Evolutionary conservation across 2,113 vertebrate genomes (phyloP).

Genomic region (Microcebus jonahi): DNA sequence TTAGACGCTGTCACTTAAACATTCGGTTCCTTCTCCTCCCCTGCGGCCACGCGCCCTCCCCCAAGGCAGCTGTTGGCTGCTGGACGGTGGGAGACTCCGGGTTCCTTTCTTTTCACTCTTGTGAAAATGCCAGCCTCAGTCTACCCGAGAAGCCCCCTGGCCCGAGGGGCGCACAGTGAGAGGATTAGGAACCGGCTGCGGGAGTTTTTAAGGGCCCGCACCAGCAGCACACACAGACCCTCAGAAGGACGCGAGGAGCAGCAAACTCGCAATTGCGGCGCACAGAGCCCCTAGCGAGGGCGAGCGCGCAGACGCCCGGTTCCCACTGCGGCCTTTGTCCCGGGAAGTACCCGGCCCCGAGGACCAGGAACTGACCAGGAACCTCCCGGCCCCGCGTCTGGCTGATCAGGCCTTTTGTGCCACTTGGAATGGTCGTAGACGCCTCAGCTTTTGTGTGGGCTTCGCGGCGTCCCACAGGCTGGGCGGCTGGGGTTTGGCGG

Average conservation of each 20-base stretch:
- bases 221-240: no score
- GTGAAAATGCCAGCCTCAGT: not conserved
- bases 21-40: not conserved
- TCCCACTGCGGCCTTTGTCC: constrained; percentile 18
- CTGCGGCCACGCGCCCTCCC: not conserved
- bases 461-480: not conserved
- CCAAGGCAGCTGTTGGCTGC: no score
- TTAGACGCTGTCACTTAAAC: not conserved
- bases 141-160: accelerated
- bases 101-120: not conserved
- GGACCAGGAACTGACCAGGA: not conserved
- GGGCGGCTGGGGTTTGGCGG: accelerated
- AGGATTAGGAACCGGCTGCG: not conserved
- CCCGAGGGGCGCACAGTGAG: not conserved
- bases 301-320: not conserved
- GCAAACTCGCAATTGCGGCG: accelerated
- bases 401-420: not conserved
- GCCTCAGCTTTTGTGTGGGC: not conserved
- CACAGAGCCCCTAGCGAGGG: not conserved
- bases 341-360: not conserved
- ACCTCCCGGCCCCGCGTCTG: not conserved
- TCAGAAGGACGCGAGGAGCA: accelerated
- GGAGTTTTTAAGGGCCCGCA: not conserved
- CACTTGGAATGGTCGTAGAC: not conserved
- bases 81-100: no score